Conservation (phyloP, 2,888 invertebrate species). For the Amblyjoppa fuscipennis region DNA sequence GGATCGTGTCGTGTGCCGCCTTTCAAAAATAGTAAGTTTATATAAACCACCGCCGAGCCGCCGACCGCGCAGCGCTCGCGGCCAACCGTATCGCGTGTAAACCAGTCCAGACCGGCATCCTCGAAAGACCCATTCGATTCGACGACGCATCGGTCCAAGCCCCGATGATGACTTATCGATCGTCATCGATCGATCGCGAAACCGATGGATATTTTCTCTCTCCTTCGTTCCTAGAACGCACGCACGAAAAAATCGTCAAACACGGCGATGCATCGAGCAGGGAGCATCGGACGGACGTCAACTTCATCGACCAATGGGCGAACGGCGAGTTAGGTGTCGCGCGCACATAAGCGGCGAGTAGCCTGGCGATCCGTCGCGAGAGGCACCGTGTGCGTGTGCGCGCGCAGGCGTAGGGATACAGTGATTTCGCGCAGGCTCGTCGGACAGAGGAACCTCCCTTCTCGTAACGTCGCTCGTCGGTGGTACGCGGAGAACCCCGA, state of each 20-base stretch:
- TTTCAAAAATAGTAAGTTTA: constrained; percentile 71
- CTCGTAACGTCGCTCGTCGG: constrained; percentile 77
- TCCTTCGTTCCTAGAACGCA: neutral
- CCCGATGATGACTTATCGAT: neutral
- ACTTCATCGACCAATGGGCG: neutral
- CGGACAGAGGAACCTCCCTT: constrained; percentile 82
- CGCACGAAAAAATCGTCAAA: neutral
- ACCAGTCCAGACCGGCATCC: constrained; percentile 5
- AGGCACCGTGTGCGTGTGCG: constrained; percentile 59
- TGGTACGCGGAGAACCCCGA: constrained; percentile 80
- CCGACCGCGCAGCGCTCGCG: constrained; percentile 31
- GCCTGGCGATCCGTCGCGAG: constrained; percentile 32
- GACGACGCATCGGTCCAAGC: neutral
- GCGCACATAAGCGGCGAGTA: neutral
- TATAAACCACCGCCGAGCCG: constrained; percentile 60
- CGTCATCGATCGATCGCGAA: neutral
- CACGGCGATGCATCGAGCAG: neutral
- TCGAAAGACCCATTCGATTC: neutral
- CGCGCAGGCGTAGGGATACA: constrained; percentile 79
- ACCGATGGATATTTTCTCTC: neutral
- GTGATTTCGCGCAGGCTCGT: constrained; percentile 72
- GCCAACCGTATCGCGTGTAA: neutral
- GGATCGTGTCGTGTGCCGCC: constrained; percentile 40
- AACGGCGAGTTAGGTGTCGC: constrained; percentile 3
- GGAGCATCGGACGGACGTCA: neutral